A percentile compares a stretch with the other conserved stretches of the same genome.
Conservation (phyloP, 2,113 vertebrate species). For the Callipepla squamata region DNA sequence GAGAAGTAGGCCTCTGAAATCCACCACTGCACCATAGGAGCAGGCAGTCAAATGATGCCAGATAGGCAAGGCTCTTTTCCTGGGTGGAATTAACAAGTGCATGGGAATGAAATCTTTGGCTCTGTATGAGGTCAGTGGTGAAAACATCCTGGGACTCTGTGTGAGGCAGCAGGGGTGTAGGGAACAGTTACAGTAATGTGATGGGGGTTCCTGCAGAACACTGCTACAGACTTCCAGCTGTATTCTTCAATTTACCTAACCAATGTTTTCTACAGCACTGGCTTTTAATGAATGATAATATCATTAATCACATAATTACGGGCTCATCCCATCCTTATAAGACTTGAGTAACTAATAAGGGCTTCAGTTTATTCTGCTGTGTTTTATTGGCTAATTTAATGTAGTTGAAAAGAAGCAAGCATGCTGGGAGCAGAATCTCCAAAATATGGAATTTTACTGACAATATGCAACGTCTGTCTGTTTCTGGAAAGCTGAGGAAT, state of each 20-base stretch:
- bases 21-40: background rate
- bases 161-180: background rate
- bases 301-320: constrained; percentile 18
- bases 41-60: background rate
- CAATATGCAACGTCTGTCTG: background rate
- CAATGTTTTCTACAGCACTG: background rate
- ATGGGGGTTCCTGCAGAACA: background rate
- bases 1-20: background rate
- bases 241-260: constrained; percentile 11
- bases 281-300: constrained; percentile 8
- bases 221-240: background rate
- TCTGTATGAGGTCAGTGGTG: background rate
- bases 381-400: background rate
- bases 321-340: background rate
- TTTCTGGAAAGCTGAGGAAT: background rate
- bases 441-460: background rate
- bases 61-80: background rate
- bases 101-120: background rate
- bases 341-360: background rate
- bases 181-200: background rate
- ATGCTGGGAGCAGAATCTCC: background rate
- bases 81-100: background rate
- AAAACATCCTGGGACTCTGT: background rate
- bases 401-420: background rate
- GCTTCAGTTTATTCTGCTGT: constrained; percentile 21